Evolutionary conservation across 1,140 invertebrate species (phyloP), one percentile per base, ranked within the genome.

Genomic region (Meloidogyne chitwoodi): DNA sequence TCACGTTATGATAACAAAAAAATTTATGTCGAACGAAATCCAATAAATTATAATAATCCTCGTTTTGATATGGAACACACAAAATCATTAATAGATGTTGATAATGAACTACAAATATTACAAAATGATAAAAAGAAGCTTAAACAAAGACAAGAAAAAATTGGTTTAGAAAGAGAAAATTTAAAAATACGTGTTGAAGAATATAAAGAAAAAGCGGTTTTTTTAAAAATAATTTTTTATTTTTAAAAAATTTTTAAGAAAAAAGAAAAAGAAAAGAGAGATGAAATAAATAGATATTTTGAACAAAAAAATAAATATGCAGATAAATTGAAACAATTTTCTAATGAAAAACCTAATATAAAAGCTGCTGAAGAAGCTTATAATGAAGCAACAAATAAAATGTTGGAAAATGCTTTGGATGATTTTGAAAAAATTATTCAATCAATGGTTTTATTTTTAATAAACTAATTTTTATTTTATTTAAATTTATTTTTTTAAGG

Each of bases 401-500:
- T 63, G 12, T n/a, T 61, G 31, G 74, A 63, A 41, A n/a, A n/a
- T 44, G 63, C 74, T 4, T 24, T 73, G 31, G 56, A 19, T 19
- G 69, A 74, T 29, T 79, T 83, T 27, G 69, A 71, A 61, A 82
- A 80, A 29, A n/a, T 71, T n/a, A 16, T 66, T 44, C 44, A 83
- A 10, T n/a, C 31, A n/a, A 29, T 63, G 56, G 76, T 77, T 34
- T n/a, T 22, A 10, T 71, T 29, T n/a, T 61, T 22, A 70, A 38
- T 16, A 41, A 26, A 34, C 0, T 22, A 29, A 1, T 68, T 56
- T 14, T 44, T 16, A 63, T 29, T 62, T 71, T 14, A 5, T 71
- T 41, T 19, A 44, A 41, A 38, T 41, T 12, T 63, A 4, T n/a
- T n/a, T n/a, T n/a, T 56, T 56, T 56, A 8, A 56, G 48, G 48